Base-by-base conservation (phyloP, 2,113 vertebrate species). In the Cheirogaleus medius region DNA sequence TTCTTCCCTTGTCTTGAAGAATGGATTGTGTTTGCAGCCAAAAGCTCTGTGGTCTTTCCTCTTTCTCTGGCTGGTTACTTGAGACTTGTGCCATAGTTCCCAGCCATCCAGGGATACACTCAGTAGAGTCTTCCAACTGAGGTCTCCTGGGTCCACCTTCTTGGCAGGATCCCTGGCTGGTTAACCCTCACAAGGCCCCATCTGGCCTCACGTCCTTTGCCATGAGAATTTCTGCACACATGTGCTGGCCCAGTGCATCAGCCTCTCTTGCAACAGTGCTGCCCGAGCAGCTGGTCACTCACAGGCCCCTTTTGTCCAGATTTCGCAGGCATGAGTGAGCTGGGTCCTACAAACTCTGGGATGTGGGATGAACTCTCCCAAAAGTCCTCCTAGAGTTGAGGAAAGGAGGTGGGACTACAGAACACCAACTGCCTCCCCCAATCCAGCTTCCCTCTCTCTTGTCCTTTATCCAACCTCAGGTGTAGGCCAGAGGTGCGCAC, bases 161-260 rank as follows among this genome's bases (percentile, higher is more conserved):
- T 1, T 68, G 27, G 7, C 4, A 12, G 69, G 7, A n/a, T 18
- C 32, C 49, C 29, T 6, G 32, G 63, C 34, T 15, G 9, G 18
- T 14, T 60, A 49, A 17, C 39, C 29, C 21, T 39, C 34, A 1
- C 0, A 8, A 52, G 4, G 2, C 17, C 54, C n/a, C 32, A 21
- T 58, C 8, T n/a, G 8, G 17, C 23, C 17, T 37, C 37, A 17
- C 4, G 0, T 20, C 29, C 25, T 42, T 37, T 17, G 4, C 63
- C 60, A 0, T 2, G 42, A 56, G n/a, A 25, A n/a, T 8, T 37
- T 89, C 82, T 87, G 42, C 49, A 56, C 25, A 32, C 17, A 10
- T 0, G 0, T n/a, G 11, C 27, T 12, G 54, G 34, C 29, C 47
- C 6, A 34, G 12, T 0, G 6, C 11, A 25, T 42, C 1, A 17